phyloP scores from a whole-genome alignment of 1,140 invertebrate species.

The Hydropsyche tenuis region DNA sequence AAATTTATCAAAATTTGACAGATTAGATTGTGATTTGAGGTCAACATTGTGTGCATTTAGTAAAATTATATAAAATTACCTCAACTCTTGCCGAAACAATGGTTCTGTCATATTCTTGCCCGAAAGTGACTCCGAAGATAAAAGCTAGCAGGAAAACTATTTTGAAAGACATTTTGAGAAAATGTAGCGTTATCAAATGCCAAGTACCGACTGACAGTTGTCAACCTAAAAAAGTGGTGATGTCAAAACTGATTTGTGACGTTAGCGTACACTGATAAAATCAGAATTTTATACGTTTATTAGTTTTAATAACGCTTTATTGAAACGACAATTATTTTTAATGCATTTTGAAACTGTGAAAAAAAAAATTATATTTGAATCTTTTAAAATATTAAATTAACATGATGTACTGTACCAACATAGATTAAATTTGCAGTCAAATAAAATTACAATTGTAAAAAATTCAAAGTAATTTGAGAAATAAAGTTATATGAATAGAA shows the following conservation, averaged over 20 bases:
- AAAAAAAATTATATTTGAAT: background rate
- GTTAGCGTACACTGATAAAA: too few relatives aligned
- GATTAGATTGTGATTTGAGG: too few relatives aligned
- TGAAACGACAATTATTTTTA: background rate
- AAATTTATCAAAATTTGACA: too few relatives aligned
- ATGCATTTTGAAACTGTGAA: background rate
- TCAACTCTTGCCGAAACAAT: constrained; percentile 37
- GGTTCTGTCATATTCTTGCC: constrained; percentile 29
- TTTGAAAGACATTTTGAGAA: background rate
- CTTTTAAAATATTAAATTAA: background rate
- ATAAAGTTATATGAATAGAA: too few relatives aligned
- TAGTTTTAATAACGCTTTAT: background rate
- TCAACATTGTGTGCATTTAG: too few relatives aligned
- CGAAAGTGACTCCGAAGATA: background rate
- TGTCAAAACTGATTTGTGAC: too few relatives aligned
- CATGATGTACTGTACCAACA: too few relatives aligned
- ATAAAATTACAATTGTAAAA: too few relatives aligned
- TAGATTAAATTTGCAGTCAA: too few relatives aligned
- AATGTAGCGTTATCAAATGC: background rate
- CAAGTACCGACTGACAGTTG: background rate
- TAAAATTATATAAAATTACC: constrained; percentile 13
- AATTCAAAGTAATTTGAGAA: too few relatives aligned
- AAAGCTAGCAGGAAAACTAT: background rate
- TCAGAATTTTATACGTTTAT: background rate
- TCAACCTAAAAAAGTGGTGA: background rate